Percentiles rank a stretch among this genome's conserved stretches.
Evolutionary conservation across 2,888 invertebrate species (phyloP).

Genomic region (Hirudinaria manillensis): DNA sequence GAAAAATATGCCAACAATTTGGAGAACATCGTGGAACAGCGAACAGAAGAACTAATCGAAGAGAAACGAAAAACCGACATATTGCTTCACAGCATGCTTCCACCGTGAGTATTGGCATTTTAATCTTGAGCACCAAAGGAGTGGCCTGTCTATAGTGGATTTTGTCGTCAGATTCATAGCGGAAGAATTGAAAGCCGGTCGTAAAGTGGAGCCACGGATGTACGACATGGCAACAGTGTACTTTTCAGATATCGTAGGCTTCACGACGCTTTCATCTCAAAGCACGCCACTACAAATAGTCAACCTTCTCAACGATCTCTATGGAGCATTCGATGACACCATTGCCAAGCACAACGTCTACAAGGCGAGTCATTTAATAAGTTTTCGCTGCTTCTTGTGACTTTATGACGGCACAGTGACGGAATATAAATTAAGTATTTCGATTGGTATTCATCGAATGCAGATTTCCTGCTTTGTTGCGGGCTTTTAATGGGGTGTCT

Average conservation of each 20-base stretch:
- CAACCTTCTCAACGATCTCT: conserved; percentile 47
- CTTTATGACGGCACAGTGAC: too few relatives aligned
- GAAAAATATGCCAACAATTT: conserved; percentile 24
- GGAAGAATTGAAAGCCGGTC: conserved; percentile 32
- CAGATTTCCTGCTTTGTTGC: too few relatives aligned
- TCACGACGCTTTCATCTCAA: conserved; percentile 45
- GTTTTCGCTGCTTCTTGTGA: too few relatives aligned
- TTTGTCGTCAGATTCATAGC: conserved; percentile 22
- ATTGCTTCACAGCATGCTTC: conserved; percentile 23
- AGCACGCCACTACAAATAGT: conserved; percentile 48
- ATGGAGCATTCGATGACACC: conserved; percentile 47
- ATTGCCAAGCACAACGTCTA: conserved; percentile 47
- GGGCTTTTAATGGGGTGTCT: too few relatives aligned
- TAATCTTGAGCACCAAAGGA: too few relatives aligned
- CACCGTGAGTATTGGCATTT: conserved; percentile 12
- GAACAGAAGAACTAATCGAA: conserved; percentile 23
- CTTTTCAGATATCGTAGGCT: conserved; percentile 49
- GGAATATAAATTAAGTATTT: too few relatives aligned
- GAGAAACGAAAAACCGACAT: conserved; percentile 21
- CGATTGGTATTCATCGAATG: too few relatives aligned
- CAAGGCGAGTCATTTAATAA: conserved; percentile 41
- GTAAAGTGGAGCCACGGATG: conserved; percentile 30
- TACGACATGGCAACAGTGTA: conserved; percentile 47
- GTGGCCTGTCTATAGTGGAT: too few relatives aligned
- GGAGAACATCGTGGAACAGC: conserved; percentile 13